Base-by-base conservation (phyloP, 2,888 invertebrate genomes). In the Spilosoma lubricipeda region DNA sequence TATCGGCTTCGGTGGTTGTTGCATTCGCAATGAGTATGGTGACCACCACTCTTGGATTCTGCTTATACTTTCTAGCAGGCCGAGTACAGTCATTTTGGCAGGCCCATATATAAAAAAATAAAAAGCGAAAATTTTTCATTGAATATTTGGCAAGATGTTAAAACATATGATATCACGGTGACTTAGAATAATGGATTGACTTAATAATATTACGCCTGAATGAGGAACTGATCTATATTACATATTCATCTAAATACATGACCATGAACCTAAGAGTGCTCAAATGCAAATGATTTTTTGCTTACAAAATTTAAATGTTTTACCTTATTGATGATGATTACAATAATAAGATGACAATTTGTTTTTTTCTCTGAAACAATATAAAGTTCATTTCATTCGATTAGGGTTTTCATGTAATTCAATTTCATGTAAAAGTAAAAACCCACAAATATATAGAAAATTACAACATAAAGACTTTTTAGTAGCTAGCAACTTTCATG, bases 401-500 rank as follows among this genome's bases (percentile, higher is more conserved):
- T 4, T 63, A 13, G 27, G 5, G 0, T 63, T 15, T 15, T 30
- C 13, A 27, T 27, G 15, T 30, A 30, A 63, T 30, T 18, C 23
- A n/a, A n/a, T n/a, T n/a, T n/a, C n/a, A n/a, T n/a, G n/a, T n/a
- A n/a, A n/a, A n/a, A n/a, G 23, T 52, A 65, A 65, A 36, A n/a
- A 39, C 33, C 11, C 15, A n/a, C 13, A 39, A 39, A 56, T 1
- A 8, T 18, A 13, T 15, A 56, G 15, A 52, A 36, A 33, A 36
- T 27, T 15, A 13, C 27, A 15, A 5, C 15, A 20, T 20, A 23
- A 39, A 23, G 15, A 23, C 20, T 23, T 56, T 56, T 27, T 27
- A 27, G 8, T n/a, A 27, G 20, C 15, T 13, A 15, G 42, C 63
- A 27, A 33, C 67, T 63, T 74, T 42, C n/a, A 39, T 45, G 80